Evolutionary conservation across 1,140 invertebrate species (phyloP), one percentile per base, ranked within the genome.

Genomic region (Antheraea mylitta): DNA sequence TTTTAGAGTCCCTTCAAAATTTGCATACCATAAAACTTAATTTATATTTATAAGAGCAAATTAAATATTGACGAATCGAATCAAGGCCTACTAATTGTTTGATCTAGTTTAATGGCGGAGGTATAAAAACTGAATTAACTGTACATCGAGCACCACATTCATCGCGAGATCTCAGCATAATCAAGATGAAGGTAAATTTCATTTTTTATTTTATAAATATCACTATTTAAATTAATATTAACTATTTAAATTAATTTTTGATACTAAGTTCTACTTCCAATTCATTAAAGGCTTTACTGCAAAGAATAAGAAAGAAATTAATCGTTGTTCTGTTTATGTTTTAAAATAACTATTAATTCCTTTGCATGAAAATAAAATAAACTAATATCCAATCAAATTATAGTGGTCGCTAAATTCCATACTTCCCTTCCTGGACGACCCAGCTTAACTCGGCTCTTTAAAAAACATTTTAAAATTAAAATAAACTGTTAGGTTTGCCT

Each of bases 161-260:
- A 16, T 62, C 59, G 30, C 60, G 58, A 61, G 59, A 66, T 72
- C 64, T 66, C 72, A 73, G 61, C 61, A n/a, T 48, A 53, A 13
- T 58, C 68, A 74, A 62, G 30, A 74, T 74, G 72, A 74, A 74
- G 72, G 72, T 74, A 73, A 69, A 37, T 48, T 45, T 7, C 22
- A 10, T 53, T 53, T 42, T 9, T 42, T 42, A 42, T 42, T 42
- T 42, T 42, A 9, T 3, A 42, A 30, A 30, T 30, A 30, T 30
- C 22, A 30, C 22, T 2, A 30, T 30, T 30, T 30, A 30, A 30
- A 30, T 30, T 30, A 30, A 30, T 4, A 4, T 30, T 1, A 4
- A 30, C 22, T 4, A 30, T n/a, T n/a, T n/a, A 30, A 30, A 4
- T 30, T n/a, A 38, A 42, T 59, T 11, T 19, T 22, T 60, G 5